These are phyloP conservation scores for Furnarius figulus DNA, from an alignment of 2,113 vertebrate species.

Conservation along the genomic window DNA sequence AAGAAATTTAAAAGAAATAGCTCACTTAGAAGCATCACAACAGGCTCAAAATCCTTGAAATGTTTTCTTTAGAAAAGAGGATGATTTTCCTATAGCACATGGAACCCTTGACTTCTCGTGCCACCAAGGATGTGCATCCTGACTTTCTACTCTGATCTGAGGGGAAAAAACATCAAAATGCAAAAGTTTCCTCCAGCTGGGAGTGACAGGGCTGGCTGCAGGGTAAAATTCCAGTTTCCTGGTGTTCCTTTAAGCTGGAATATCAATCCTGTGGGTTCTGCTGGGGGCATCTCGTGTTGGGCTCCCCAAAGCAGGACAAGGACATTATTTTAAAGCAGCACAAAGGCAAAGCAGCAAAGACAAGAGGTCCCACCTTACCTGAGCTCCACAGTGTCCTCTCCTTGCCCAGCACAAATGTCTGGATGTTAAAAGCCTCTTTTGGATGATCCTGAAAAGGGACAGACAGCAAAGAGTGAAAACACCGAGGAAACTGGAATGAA, in stretches of 20 bases:
- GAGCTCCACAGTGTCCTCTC: not conserved
- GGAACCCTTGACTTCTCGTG: not conserved
- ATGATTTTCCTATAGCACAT: not conserved
- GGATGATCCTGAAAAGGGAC: not conserved
- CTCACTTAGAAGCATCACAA: not conserved
- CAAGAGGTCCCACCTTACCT: not conserved
- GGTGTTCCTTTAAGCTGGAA: not conserved
- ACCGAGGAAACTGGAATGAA: not conserved
- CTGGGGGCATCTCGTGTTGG: not conserved
- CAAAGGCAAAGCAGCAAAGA: not conserved
- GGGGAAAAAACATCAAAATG: not conserved
- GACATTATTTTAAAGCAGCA: not conserved
- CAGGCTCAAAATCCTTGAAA: not conserved
- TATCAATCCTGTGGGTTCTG: not conserved
- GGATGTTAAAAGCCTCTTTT: accelerated
- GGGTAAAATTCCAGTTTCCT: not conserved
- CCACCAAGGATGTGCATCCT: not conserved
- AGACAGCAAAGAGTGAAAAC: not conserved
- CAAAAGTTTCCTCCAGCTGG: not conserved
- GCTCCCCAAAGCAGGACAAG: not conserved
- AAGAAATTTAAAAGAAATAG: not conserved
- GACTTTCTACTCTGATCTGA: not conserved
- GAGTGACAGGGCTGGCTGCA: accelerated
- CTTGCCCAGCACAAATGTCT: not conserved
- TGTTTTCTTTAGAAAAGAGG: not conserved